Percentiles rank a stretch among this genome's conserved stretches.
Conservation (phyloP, 2,797 vertebrate genomes). For the Otolemur crassicaudatus region DNA sequence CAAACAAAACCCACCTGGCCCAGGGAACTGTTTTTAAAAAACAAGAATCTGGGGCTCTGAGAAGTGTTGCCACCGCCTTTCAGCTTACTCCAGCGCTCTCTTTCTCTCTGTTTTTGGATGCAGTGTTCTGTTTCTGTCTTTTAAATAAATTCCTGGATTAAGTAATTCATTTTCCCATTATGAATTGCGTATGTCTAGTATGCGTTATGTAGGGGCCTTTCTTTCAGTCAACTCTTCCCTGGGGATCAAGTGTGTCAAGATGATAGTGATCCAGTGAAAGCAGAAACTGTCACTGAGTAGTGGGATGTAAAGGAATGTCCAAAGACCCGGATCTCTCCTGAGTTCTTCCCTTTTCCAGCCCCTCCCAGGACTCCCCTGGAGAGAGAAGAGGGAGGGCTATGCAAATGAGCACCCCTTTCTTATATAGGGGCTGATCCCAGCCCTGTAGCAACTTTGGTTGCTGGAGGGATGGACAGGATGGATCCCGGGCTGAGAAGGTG, state of each 20-base stretch:
- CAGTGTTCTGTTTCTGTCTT: background rate
- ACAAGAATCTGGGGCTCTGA: background rate
- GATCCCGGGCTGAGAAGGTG: background rate
- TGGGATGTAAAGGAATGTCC: background rate
- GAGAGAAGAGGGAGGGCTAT: conserved; percentile 86
- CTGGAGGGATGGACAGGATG: conserved; percentile 58
- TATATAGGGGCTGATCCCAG: conserved; percentile 60
- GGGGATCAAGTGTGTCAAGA: conserved; percentile 79
- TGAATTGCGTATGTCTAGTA: background rate
- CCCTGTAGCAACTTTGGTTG: conserved; percentile 19
- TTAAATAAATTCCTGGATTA: background rate
- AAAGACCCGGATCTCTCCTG: background rate
- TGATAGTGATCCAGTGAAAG: conserved; percentile 79
- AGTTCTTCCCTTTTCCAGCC: background rate
- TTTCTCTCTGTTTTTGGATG: conserved; percentile 8
- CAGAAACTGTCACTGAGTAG: background rate
- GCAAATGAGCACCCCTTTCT: conserved; percentile 87
- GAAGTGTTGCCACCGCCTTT: background rate
- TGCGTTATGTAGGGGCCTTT: conserved; percentile 28
- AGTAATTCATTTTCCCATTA: background rate
- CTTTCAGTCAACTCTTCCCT: conserved; percentile 73
- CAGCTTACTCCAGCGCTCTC: background rate
- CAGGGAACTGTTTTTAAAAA: background rate
- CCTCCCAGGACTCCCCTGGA: conserved; percentile 2
- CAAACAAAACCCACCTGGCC: too few relatives aligned